Evolutionary conservation across 2,797 vertebrate species (phyloP), one percentile per base, ranked within the genome.

Genomic region (Onychomys torridus): DNA sequence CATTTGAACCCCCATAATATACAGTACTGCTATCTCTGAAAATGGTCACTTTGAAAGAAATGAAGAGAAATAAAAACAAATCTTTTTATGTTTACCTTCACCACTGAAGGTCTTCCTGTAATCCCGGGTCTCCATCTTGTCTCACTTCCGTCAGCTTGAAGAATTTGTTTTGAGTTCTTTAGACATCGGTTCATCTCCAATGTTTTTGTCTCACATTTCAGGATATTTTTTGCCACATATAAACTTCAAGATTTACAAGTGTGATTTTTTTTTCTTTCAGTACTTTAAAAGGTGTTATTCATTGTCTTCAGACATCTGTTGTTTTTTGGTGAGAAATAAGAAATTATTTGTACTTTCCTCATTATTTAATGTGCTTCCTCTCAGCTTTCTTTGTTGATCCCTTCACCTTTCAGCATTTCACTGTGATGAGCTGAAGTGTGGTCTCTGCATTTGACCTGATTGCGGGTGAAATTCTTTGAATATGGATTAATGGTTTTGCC

Each of bases 281-380:
- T 78, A 52, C 73, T 90, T 96, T 94, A 55, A 95, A 95, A 76
- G 57, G 49, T 95, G 43, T 49, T 84, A 89, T 88, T 88, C 85
- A 40, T 78, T 93, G 9, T 96, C 78, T 83, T 95, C 43, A 76
- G 77, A 82, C 27, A 55, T 59, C 46, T 25, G 2, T 93, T 93
- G 19, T 82, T 94, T 96, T 90, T 89, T 95, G 17, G 84, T 94
- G 77, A 93, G 91, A 89, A 90, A 83, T 93, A 55, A 96, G 67
- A 67, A 34, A 91, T 87, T 16, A 52, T 76, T 75, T 95, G 14
- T 89, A 29, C 85, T 37, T 16, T 86, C 86, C 79, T 84, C 43
- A 5, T 75, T 85, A 43, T 65, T 0, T 79, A 67, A 77, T 23
- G 1, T 37, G 32, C 55, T 61, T 90, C 85, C 40, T 90, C 63